Base-by-base conservation (phyloP, 2,888 invertebrate species). In the Lithophane leautieri region DNA sequence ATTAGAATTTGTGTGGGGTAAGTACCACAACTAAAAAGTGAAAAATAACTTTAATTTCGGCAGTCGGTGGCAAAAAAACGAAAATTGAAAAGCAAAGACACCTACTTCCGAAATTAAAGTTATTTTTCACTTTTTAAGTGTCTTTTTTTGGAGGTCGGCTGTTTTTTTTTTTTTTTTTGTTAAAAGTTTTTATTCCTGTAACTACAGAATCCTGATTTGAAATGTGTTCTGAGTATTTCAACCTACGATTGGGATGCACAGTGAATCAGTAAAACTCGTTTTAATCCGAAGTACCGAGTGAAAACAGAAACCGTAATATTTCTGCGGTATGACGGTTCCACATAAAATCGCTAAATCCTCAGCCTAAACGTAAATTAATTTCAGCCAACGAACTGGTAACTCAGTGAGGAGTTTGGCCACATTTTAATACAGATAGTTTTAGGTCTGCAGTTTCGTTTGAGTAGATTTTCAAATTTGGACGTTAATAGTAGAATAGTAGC, bases 341-440 rank as follows among this genome's bases (percentile, higher is more conserved):
- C 56, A 70, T 58, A 76, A 79, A 77, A 70, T 81, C 47, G 42
- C 73, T 16, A 72, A 86, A 84, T 81, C 62, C 78, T 56, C 66
- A 50, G 52, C 60, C 68, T 68, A 70, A 71, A 65, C 75, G 60
- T 76, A 76, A 81, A 86, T 84, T 79, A 82, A 81, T 82, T 76
- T 71, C 50, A 68, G 54, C 75, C 52, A 76, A 78, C 78, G 40
- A 73, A 74, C 79, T 74, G 70, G 69, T 63, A 68, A 79, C 74
- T 81, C 81, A 60, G 52, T 54, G 58, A 62, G 50, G 50, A 70
- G 67, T 77, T 76, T 54, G 34, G 62, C 65, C 66, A 68, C 70
- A 62, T 77, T 79, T 73, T 76, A 83, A 76, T 76, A 73, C 42
- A 47, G 68, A 73, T 75, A 81, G 68, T 78, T 74, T 74, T 69